Base-by-base conservation (phyloP, 2,113 vertebrate genomes). In the Piprites chloris region DNA sequence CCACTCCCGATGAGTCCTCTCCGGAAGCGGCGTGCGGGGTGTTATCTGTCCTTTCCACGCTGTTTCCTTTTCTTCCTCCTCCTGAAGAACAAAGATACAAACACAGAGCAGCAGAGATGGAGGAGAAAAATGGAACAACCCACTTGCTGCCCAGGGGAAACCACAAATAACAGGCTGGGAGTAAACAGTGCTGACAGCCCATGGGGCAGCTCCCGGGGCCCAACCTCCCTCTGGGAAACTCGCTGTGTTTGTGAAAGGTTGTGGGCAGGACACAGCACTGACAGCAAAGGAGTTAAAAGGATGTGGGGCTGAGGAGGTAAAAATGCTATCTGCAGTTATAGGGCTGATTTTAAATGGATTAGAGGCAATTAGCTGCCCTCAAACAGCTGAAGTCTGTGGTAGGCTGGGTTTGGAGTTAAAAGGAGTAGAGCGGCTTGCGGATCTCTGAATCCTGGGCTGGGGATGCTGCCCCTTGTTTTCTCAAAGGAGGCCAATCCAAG, bases 121-220 rank as follows among this genome's bases (percentile, higher is more conserved):
- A 41, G 68, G 59, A 71, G 65, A 2, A 62, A 87, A 90, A 93
- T 12, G 93, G 85, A 84, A 77, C 69, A 86, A 84, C 33, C 1
- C 8, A 27, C 39, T 86, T 0, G 0, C 39, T 92, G 79, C 72
- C 59, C 79, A n/a, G 72, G 81, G 85, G 92, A 96, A 96, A 68
- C 95, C 96, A 91, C 95, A 97, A 95, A 95, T 80, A 84, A 77
- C 82, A 80, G 93, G 5, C 55, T 59, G 67, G 65, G 59, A 94
- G 71, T 76, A 83, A 82, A 89, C 78, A 85, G 82, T 1, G 32
- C 72, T 78, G 87, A 52, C 75, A 80, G 82, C 66, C 74, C 0
- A 0, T 1, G 6, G 37, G 14, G 24, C 49, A 32, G 7, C 59
- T 22, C n/a, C 0, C 1, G 2, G 47, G 30, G 56, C 15, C 21